These are phyloP conservation scores for Drosophila algonquin DNA, from an alignment of 2,888 invertebrate genomes.

Conservation along the genomic window DNA sequence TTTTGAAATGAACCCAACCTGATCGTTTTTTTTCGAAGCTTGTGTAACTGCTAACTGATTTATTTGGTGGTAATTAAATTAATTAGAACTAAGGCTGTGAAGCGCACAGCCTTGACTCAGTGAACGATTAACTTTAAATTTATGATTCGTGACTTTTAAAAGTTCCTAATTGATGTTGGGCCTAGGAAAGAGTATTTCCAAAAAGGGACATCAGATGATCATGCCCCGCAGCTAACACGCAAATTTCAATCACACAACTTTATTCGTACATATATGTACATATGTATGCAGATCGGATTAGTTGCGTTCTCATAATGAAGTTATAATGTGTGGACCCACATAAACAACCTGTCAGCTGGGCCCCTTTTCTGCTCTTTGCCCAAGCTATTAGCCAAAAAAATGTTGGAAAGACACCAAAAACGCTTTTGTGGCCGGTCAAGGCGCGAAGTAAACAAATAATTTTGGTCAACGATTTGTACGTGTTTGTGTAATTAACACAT, in stretches of 20 bases:
- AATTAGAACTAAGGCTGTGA: not conserved
- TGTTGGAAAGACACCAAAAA: constrained; percentile 34
- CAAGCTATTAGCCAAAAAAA: constrained; percentile 58
- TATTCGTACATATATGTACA: not conserved
- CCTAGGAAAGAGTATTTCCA: not conserved
- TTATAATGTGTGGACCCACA: constrained; percentile 59
- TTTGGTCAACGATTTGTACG: constrained; percentile 48
- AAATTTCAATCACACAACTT: constrained; percentile 29
- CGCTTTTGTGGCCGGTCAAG: constrained; percentile 37
- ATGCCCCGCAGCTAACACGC: not conserved
- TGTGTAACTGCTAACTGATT: constrained; percentile 4
- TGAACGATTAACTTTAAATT: not conserved
- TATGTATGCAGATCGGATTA: constrained; percentile 59
- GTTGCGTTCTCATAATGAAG: constrained; percentile 74
- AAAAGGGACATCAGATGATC: not conserved
- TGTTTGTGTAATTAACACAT: constrained; percentile 72
- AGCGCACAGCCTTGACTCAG: constrained; percentile 7
- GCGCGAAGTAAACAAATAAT: constrained; percentile 53
- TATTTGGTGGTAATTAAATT: constrained; percentile 16
- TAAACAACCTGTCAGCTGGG: constrained; percentile 49
- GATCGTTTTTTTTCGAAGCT: not conserved
- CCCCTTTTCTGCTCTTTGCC: constrained; percentile 41
- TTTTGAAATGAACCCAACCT: not conserved
- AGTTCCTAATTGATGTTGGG: not conserved
- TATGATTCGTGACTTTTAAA: not conserved